These are phyloP conservation scores for Macrostomum lignano DNA, from an alignment of 1,140 invertebrate genomes.

Conservation along the genomic window DNA sequence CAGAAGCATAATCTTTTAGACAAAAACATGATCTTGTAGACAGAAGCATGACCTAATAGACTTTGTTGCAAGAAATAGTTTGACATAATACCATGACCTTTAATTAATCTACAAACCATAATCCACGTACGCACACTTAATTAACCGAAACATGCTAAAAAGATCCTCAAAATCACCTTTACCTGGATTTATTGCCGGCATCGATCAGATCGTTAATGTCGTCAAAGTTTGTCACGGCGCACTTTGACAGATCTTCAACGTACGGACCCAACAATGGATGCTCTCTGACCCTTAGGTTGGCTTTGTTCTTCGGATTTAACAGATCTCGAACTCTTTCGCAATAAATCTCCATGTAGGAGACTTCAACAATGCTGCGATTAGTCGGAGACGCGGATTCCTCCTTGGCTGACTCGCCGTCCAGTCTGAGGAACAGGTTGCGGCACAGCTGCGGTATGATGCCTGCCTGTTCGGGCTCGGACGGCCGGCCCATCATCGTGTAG, in stretches of 20 bases:
- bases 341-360: conserved; percentile 99
- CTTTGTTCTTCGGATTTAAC: conserved; percentile 83
- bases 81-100: no score
- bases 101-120: no score
- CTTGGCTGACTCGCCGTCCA: conserved; percentile 73
- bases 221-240: conserved; percentile 79
- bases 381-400: conserved; percentile 93
- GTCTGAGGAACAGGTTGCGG: conserved; percentile 32
- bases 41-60: no score
- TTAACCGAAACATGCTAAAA: no score
- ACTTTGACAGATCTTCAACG: conserved; percentile 83
- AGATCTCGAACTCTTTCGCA: conserved; percentile 86
- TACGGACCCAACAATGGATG: conserved; percentile 87
- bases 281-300: conserved; percentile 70
- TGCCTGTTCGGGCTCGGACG: conserved; percentile 56
- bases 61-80: no score
- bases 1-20: no score
- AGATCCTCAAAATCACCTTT: no score
- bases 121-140: no score
- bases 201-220: conserved; percentile 93
- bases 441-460: conserved; percentile 54
- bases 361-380: conserved; percentile 34
- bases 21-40: no score
- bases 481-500: conserved; percentile 98
- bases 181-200: conserved; percentile 44